Evolutionary conservation across 1,140 invertebrate species (phyloP).

Genomic region (Drosophila funebris): DNA sequence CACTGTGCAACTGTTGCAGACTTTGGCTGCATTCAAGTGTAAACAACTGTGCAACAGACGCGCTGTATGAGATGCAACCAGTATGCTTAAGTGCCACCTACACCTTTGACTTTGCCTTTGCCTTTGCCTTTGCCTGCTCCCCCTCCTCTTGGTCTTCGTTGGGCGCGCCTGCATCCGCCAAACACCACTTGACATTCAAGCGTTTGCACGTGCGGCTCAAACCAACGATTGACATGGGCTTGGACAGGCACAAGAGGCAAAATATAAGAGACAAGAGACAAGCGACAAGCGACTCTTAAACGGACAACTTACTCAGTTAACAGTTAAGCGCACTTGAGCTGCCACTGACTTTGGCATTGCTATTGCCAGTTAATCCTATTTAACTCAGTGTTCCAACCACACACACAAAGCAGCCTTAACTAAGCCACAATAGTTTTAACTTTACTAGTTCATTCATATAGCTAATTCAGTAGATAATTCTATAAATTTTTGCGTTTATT

Average conservation of each 20-base stretch:
- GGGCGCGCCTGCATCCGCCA: conserved; percentile 51
- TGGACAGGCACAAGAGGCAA: too few relatives aligned
- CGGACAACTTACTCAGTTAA: conserved; percentile 32
- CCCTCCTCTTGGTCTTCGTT: conserved; percentile 3
- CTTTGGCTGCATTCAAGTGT: conserved; percentile 17
- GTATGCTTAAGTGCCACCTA: conserved; percentile 25
- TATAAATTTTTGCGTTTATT: background rate
- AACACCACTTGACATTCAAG: conserved; percentile 69
- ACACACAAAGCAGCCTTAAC: background rate
- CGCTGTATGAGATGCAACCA: conserved; percentile 2
- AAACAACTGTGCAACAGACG: conserved; percentile 28
- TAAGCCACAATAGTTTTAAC: background rate
- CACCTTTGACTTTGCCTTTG: conserved; percentile 16
- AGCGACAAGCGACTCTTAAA: background rate
- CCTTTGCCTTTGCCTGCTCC: too few relatives aligned
- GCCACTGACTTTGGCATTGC: conserved; percentile 62
- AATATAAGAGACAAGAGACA: too few relatives aligned
- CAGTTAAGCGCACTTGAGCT: conserved; percentile 42
- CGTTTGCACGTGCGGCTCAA: conserved; percentile 46
- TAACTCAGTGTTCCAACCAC: conserved; percentile 31
- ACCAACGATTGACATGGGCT: conserved; percentile 15
- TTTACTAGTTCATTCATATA: too few relatives aligned
- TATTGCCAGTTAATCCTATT: conserved; percentile 56
- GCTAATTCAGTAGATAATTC: too few relatives aligned
- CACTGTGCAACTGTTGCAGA: conserved; percentile 27